Evolutionary conservation across 2,113 vertebrate species (phyloP).

Genomic region (Centropristis striata): DNA sequence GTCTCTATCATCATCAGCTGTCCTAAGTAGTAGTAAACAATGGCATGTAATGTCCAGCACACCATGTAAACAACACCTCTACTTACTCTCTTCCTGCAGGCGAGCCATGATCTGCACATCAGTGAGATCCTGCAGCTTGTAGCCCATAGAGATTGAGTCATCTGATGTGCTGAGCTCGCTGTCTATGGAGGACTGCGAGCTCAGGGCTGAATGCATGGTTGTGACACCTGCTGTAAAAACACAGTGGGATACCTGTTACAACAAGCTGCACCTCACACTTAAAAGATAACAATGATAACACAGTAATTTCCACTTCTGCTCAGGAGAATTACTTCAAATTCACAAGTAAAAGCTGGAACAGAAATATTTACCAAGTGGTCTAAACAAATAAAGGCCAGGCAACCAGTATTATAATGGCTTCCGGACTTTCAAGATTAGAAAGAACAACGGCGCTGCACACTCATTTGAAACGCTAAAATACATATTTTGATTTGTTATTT

Average conservation of each 20-base stretch:
- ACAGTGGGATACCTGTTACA: conserved; percentile 29
- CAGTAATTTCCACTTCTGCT: neutral
- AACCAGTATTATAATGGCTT: neutral
- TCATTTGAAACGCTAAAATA: neutral
- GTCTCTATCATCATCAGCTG: neutral
- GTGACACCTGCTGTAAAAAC: conserved; percentile 87
- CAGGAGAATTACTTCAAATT: neutral
- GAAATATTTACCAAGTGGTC: neutral
- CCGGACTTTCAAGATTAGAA: neutral
- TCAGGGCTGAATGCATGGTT: conserved; percentile 88
- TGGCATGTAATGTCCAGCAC: neutral
- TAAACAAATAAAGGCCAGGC: neutral
- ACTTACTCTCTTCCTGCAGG: conserved; percentile 93
- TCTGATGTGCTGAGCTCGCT: conserved; percentile 94
- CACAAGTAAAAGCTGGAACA: neutral
- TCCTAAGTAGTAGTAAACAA: no score
- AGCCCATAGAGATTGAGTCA: conserved; percentile 96
- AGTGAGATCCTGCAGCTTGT: conserved; percentile 94
- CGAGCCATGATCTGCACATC: conserved; percentile 97
- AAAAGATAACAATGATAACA: neutral
- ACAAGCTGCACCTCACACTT: neutral
- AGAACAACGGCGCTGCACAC: neutral
- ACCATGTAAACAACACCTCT: neutral
- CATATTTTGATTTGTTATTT: neutral
- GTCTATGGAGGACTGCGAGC: conserved; percentile 94